Evolutionary conservation across 2,797 vertebrate species (phyloP).

Genomic region (Leuciscus waleckii): DNA sequence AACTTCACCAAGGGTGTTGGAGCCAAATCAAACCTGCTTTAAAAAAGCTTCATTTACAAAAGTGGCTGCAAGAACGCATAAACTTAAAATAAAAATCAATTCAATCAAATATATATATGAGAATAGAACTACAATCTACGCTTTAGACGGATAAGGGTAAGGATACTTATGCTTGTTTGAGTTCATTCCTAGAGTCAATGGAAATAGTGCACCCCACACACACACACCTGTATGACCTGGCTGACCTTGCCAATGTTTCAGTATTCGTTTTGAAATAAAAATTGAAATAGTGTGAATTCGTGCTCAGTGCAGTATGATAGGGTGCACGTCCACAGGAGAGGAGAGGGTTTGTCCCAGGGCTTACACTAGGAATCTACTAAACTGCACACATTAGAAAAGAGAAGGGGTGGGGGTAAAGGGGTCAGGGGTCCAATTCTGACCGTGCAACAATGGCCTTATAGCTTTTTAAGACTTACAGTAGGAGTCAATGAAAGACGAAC

Average conservation of each 20-base stretch:
- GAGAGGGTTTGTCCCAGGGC: slow-evolving; percentile 51
- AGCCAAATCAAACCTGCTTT: slow-evolving; percentile 67
- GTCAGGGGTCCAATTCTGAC: slow-evolving; percentile 51
- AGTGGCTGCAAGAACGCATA: slow-evolving; percentile 54
- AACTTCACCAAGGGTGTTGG: slow-evolving; percentile 65
- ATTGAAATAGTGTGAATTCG: neutral
- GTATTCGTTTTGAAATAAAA: neutral
- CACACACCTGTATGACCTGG: slow-evolving; percentile 1
- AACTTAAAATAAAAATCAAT: slow-evolving; percentile 34
- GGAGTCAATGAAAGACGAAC: slow-evolving; percentile 84
- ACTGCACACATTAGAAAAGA: slow-evolving; percentile 65
- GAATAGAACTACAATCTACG: slow-evolving; percentile 52
- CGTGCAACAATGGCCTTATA: slow-evolving; percentile 85
- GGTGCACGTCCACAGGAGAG: slow-evolving; percentile 62
- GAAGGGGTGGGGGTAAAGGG: slow-evolving; percentile 34
- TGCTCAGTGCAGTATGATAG: slow-evolving; percentile 40
- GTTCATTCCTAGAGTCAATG: slow-evolving; percentile 24
- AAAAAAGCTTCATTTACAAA: slow-evolving; percentile 65
- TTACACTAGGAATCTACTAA: slow-evolving; percentile 54
- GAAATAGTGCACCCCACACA: slow-evolving; percentile 62
- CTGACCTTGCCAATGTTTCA: neutral
- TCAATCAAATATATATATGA: slow-evolving; percentile 6
- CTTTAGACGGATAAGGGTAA: slow-evolving; percentile 51
- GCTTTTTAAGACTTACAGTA: slow-evolving; percentile 92
- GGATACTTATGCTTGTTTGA: slow-evolving; percentile 51